Conservation (phyloP, 2,888 invertebrate species). For the Hyposoter dolosus region DNA sequence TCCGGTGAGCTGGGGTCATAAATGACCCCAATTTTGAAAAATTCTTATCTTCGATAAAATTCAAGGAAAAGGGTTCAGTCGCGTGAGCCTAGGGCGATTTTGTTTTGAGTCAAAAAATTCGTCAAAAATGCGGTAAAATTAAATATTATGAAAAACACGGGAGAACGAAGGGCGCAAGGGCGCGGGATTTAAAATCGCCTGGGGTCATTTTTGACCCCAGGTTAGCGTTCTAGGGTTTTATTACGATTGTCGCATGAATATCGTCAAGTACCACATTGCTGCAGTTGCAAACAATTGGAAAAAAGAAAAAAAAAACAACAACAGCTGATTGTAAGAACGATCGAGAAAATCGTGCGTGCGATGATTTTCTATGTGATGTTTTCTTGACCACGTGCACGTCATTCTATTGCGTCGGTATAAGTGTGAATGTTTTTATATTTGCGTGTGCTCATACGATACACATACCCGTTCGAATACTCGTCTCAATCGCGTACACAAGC, state of each 20-base stretch:
- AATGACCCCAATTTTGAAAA: no score
- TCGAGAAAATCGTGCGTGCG: not conserved
- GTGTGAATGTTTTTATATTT: not conserved
- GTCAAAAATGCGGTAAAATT: no score
- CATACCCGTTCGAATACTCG: not conserved
- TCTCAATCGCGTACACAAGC: not conserved
- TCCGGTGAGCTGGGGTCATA: no score
- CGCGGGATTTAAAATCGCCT: no score
- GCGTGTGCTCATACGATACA: not conserved
- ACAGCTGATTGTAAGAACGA: constrained; percentile 16
- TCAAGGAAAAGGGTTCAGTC: no score
- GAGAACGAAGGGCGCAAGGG: no score
- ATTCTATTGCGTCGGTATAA: constrained; percentile 17
- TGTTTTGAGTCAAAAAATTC: no score
- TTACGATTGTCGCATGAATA: not conserved
- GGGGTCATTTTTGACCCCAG: no score
- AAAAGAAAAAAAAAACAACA: not conserved
- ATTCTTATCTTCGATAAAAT: no score
- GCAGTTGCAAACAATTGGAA: not conserved
- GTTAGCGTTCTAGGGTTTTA: no score
- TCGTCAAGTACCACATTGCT: not conserved
- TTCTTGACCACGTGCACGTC: constrained; percentile 44
- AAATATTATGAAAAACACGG: no score
- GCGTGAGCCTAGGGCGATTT: no score
- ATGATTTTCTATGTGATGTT: constrained; percentile 16